Conservation (phyloP, 2,888 invertebrate species). For the Amiota minor region DNA sequence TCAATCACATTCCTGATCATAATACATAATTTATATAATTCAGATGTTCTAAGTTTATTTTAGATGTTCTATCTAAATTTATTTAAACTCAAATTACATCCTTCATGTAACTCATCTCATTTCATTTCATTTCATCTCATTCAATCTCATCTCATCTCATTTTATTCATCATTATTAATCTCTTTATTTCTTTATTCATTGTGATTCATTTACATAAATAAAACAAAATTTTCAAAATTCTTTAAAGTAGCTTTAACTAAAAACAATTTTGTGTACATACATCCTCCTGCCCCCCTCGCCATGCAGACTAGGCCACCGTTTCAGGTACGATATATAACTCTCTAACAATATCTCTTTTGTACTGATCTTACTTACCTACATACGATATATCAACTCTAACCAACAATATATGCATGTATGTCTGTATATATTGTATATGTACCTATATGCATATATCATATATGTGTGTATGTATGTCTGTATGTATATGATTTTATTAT, state of each 20-base stretch:
- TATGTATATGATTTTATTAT: conserved; percentile 12
- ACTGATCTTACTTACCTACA: conserved; percentile 19
- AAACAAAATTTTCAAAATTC: conserved; percentile 58
- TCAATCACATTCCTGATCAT: too few species aligned
- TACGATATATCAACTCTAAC: conserved; percentile 39
- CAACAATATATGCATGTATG: conserved; percentile 30
- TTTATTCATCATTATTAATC: too few species aligned
- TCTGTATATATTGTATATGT: not conserved
- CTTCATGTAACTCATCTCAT: too few species aligned
- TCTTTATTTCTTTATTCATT: conserved; percentile 23
- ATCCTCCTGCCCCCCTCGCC: conserved; percentile 64
- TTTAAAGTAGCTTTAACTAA: conserved; percentile 64
- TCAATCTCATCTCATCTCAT: too few species aligned
- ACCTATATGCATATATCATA: too few species aligned
- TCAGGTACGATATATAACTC: conserved; percentile 72
- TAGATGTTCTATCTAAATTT: too few species aligned
- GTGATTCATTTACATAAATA: conserved; percentile 27
- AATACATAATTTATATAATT: too few species aligned
- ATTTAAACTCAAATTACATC: too few species aligned
- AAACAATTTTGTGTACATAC: conserved; percentile 68
- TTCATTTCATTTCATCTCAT: too few species aligned
- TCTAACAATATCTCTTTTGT: conserved; percentile 52
- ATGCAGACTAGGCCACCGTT: conserved; percentile 73
- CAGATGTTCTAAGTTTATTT: too few species aligned
- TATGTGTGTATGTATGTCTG: not conserved